phyloP scores from a whole-genome alignment of 2,113 vertebrate genomes.

The Raja brachyura region DNA sequence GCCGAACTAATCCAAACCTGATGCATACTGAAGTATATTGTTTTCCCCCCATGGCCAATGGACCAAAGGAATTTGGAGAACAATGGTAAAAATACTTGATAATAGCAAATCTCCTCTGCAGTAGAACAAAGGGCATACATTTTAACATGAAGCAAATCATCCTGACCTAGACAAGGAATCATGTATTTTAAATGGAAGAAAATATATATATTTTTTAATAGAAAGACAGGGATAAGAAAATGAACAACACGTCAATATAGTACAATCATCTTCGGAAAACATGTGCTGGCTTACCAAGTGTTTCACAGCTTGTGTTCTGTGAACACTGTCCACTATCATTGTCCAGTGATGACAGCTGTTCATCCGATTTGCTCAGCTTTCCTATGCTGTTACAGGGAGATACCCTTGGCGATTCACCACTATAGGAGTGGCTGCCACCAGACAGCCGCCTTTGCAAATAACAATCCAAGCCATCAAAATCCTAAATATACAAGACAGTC shows the following conservation, averaged over 20 bases:
- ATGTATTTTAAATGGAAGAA: not conserved
- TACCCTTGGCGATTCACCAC: conserved; percentile 86
- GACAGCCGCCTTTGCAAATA: conserved; percentile 84
- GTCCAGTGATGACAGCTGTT: conserved; percentile 91
- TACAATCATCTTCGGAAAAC: not conserved
- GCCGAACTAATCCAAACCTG: too few species aligned
- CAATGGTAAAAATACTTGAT: too few species aligned
- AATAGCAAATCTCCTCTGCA: too few species aligned
- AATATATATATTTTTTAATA: not conserved
- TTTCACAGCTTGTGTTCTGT: conserved; percentile 97
- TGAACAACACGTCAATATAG: not conserved
- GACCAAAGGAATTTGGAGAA: too few species aligned
- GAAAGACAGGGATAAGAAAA: not conserved
- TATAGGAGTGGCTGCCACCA: conserved; percentile 87
- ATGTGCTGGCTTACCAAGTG: conserved; percentile 66
- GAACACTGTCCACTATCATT: conserved; percentile 95
- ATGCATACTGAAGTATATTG: too few species aligned
- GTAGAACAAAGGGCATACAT: too few species aligned
- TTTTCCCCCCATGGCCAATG: too few species aligned
- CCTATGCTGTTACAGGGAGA: conserved; percentile 91
- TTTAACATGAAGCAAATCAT: too few species aligned
- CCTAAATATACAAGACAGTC: conserved; percentile 51
- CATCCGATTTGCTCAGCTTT: conserved; percentile 93
- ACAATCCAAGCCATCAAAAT: conserved; percentile 77
- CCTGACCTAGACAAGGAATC: not conserved